These are phyloP conservation scores for Drosophila takahashii DNA, from an alignment of 1,140 invertebrate species.

Conservation along the genomic window DNA sequence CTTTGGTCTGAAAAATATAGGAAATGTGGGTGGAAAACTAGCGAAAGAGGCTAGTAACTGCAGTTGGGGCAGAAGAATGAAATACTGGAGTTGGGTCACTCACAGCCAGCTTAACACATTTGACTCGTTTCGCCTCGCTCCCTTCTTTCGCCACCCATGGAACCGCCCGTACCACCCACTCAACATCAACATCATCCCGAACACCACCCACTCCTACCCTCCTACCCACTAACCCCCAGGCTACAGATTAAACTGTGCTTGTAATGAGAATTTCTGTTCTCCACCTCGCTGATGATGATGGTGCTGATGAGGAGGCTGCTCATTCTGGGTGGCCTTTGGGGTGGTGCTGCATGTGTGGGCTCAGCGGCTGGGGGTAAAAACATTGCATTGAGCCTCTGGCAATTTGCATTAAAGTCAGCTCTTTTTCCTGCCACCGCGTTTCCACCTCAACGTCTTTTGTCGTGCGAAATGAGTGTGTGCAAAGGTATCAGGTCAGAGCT, in stretches of 20 bases:
- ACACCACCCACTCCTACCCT: neutral
- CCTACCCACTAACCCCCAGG: conserved; percentile 7
- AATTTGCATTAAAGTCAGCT: conserved; percentile 77
- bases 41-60: conserved; percentile 13
- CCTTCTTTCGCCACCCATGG: neutral
- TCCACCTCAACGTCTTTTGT: conserved; percentile 15
- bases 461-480: conserved; percentile 24
- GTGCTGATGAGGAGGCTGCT: conserved; percentile 29
- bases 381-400: conserved; percentile 54
- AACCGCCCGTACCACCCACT: neutral
- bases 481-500: conserved; percentile 33
- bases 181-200: neutral
- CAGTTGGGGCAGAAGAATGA: conserved; percentile 33
- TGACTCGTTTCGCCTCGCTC: conserved; percentile 46
- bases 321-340: conserved; percentile 6
- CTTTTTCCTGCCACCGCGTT: conserved; percentile 45
- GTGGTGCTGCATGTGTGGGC: conserved; percentile 17
- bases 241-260: conserved; percentile 77
- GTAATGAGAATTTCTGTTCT: conserved; percentile 77
- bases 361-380: conserved; percentile 7
- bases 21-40: conserved; percentile 1
- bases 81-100: conserved; percentile 23
- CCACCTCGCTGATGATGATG: conserved; percentile 24
- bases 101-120: conserved; percentile 58
- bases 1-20: neutral